Evolutionary conservation across 1,140 invertebrate genomes (phyloP), one percentile per base, ranked within the genome.

Genomic region (Nephila pilipes): DNA sequence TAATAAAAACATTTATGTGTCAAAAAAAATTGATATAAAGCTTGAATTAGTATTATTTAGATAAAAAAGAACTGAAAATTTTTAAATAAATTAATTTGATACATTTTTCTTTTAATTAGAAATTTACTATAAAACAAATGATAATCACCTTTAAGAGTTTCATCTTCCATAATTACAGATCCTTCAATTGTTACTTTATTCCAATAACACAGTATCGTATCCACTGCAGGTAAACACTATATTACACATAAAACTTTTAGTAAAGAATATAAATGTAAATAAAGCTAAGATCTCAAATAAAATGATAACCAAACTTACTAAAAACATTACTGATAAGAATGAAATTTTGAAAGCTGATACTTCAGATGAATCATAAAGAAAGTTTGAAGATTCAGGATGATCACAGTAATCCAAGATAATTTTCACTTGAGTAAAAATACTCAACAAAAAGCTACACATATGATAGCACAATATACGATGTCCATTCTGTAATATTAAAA

Each of bases 391-490:
- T 32, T 92, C 57, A 25, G 29, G 18, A 14, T 92, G n/a, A 32
- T 22, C n/a, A 57, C 29, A 80, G n/a, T 75, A 92, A 22, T 85
- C 54, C n/a, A 85, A 2, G 55, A 92, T 55, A 55, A 3, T 18
- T 57, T 85, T 57, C 12, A 75, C 46, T 85, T 92, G 81, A n/a
- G 65, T 57, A 46, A 92, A 85, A 75, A 92, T 85, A 25, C 63
- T 22, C 29, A 29, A 12, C 29, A 85, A 4, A 32, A 85, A 85
- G 10, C 60, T 10, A 69, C 60, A 69, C n/a, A 92, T 14, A 57
- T 92, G 81, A n/a, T 75, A 69, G 22, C 90, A 65, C 22, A 92
- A 25, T 18, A 92, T 5, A 55, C 25, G 90, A 69, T 92, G 80
- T 14, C 58, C 90, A 75, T 22, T 54, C 90, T 92, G 65, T 20